Evolutionary conservation across 2,888 invertebrate species (phyloP).

Genomic region (Erannis defoliaria): DNA sequence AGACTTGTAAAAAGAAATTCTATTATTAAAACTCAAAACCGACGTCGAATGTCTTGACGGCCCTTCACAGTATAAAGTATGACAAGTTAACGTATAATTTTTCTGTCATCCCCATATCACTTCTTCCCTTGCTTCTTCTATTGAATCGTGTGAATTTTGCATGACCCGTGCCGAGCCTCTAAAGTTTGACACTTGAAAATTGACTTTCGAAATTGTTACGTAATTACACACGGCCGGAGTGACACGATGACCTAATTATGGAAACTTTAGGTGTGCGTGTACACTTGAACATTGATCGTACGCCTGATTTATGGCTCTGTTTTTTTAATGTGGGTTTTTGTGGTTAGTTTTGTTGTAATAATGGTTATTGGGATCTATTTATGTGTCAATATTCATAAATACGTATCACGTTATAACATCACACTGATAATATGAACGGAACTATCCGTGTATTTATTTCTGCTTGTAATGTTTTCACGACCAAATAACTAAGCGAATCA

Average conservation of each 20-base stretch:
- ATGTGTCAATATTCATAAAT: neutral
- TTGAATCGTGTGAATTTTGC: conserved; percentile 39
- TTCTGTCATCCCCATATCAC: conserved; percentile 25
- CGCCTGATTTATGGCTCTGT: conserved; percentile 8
- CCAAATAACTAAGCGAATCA: no score
- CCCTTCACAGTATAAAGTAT: conserved; percentile 3
- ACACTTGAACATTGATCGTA: conserved; percentile 28
- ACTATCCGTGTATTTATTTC: no score
- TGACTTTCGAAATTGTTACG: conserved; percentile 39
- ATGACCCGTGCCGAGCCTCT: conserved; percentile 17
- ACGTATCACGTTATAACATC: no score
- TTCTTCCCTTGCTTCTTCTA: no score
- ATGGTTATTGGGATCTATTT: neutral
- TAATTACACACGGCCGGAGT: conserved; percentile 34
- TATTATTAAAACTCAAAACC: neutral
- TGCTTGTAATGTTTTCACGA: no score
- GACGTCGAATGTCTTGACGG: conserved; percentile 1
- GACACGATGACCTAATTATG: conserved; percentile 44
- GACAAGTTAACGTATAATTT: conserved; percentile 24
- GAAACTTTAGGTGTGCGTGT: conserved; percentile 29
- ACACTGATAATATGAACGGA: no score
- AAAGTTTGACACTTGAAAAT: conserved; percentile 47
- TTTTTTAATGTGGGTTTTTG: conserved; percentile 1
- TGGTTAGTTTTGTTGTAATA: neutral
- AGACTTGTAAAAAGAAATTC: no score